phyloP scores from a whole-genome alignment of 1,140 invertebrate species.

The Homarus americanus region DNA sequence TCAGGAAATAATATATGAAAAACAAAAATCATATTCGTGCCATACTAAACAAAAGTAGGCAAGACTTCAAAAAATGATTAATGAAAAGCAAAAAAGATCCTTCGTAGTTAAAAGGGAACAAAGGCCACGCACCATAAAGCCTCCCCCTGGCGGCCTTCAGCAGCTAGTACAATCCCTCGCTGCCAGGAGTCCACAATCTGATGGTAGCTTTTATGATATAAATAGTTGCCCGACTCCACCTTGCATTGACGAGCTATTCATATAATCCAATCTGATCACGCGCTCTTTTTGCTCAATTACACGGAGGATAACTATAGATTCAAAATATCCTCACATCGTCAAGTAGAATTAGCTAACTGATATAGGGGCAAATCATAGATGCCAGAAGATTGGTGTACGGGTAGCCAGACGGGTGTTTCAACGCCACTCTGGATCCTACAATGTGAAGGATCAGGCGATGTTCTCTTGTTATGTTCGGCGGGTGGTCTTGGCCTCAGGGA shows the following conservation, averaged over 20 bases:
- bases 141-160: background rate
- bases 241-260: conserved; percentile 1
- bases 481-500: background rate
- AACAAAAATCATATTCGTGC: no score
- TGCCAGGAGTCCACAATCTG: conserved; percentile 15
- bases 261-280: conserved; percentile 18
- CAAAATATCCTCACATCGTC: conserved; percentile 6
- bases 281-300: conserved; percentile 17
- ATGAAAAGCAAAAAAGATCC: background rate
- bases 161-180: background rate
- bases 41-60: background rate
- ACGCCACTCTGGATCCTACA: background rate
- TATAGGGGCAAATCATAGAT: conserved; percentile 1
- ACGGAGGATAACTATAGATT: conserved; percentile 19
- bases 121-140: background rate
- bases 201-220: conserved; percentile 13
- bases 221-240: conserved; percentile 8
- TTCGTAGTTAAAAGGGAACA: background rate
- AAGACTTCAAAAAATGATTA: background rate
- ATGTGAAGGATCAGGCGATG: background rate
- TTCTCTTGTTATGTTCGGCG: background rate
- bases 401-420: background rate
- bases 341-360: conserved; percentile 9
- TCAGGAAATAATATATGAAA: background rate
- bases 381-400: background rate